These are phyloP conservation scores for Euclidia mi DNA, from an alignment of 2,888 invertebrate genomes.

Conservation along the genomic window DNA sequence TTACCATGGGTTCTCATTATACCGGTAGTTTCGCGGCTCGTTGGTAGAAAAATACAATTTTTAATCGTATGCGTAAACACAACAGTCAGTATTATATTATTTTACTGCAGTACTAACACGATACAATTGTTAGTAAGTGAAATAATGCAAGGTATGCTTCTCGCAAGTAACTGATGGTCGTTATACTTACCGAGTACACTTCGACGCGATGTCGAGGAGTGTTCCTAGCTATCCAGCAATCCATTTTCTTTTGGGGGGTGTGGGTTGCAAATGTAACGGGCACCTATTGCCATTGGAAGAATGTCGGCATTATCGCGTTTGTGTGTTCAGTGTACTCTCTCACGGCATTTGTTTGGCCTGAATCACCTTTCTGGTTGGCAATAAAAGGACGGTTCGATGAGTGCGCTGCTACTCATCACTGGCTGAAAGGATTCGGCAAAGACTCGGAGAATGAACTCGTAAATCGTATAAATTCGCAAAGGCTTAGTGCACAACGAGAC, in stretches of 20 bases:
- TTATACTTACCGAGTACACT: slow-evolving; percentile 58
- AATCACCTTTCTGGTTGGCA: slow-evolving; percentile 59
- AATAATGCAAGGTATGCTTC: slow-evolving; percentile 52
- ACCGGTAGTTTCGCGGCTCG: slow-evolving; percentile 28
- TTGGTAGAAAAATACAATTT: slow-evolving; percentile 47
- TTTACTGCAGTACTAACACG: slow-evolving; percentile 50
- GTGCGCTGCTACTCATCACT: slow-evolving; percentile 48
- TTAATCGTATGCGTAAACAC: slow-evolving; percentile 38
- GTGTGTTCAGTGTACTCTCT: slow-evolving; percentile 42
- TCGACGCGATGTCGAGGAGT: slow-evolving; percentile 56
- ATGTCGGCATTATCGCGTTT: slow-evolving; percentile 49
- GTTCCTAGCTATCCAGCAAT: slow-evolving; percentile 53
- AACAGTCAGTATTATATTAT: slow-evolving; percentile 40
- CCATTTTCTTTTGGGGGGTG: slow-evolving; percentile 55
- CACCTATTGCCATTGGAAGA: slow-evolving; percentile 50
- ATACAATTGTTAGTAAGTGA: slow-evolving; percentile 56
- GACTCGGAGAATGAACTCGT: slow-evolving; percentile 49
- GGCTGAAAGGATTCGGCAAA: slow-evolving; percentile 55
- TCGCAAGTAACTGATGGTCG: slow-evolving; percentile 34
- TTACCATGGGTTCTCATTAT: slow-evolving; percentile 45
- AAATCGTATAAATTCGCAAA: slow-evolving; percentile 51
- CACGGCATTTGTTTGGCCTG: slow-evolving; percentile 42
- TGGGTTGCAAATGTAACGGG: slow-evolving; percentile 60
- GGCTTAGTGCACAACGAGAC: slow-evolving; percentile 26
- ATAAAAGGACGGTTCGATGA: slow-evolving; percentile 56